Conservation (phyloP, 2,113 vertebrate genomes). For the Pygoscelis adeliae region DNA sequence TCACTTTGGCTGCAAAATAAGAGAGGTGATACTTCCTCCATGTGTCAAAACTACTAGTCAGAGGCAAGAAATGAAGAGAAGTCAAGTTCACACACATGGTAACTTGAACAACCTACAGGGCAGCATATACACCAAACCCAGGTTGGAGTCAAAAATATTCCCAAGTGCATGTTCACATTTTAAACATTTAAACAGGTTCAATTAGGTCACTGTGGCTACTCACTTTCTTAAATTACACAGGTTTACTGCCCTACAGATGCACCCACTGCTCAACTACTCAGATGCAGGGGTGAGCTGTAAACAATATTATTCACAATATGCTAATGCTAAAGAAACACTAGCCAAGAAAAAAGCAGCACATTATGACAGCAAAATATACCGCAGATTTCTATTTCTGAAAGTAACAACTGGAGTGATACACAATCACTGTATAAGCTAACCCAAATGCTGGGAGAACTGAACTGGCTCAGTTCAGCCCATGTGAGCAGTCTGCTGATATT, state of each 20-base stretch:
- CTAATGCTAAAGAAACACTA: background rate
- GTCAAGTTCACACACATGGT: background rate
- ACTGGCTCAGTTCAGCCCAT: background rate
- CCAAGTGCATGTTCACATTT: accelerated
- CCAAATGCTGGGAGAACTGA: background rate
- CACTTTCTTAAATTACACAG: background rate
- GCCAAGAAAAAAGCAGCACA: background rate
- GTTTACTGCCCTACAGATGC: background rate
- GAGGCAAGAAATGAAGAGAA: background rate
- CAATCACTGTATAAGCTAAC: background rate
- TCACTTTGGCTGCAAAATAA: conserved; percentile 84
- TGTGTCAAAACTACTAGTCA: background rate
- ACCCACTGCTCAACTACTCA: background rate
- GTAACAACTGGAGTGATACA: background rate
- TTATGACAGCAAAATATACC: background rate
- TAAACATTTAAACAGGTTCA: background rate
- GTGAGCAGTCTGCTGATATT: background rate
- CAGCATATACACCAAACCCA: background rate
- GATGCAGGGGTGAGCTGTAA: background rate
- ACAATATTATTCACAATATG: background rate
- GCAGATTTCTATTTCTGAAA: background rate
- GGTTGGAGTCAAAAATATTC: background rate
- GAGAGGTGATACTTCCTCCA: background rate
- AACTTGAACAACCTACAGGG: background rate
- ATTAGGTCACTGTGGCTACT: background rate